These are phyloP conservation scores for Corvus hawaiiensis DNA, from an alignment of 2,113 vertebrate species.

Conservation along the genomic window DNA sequence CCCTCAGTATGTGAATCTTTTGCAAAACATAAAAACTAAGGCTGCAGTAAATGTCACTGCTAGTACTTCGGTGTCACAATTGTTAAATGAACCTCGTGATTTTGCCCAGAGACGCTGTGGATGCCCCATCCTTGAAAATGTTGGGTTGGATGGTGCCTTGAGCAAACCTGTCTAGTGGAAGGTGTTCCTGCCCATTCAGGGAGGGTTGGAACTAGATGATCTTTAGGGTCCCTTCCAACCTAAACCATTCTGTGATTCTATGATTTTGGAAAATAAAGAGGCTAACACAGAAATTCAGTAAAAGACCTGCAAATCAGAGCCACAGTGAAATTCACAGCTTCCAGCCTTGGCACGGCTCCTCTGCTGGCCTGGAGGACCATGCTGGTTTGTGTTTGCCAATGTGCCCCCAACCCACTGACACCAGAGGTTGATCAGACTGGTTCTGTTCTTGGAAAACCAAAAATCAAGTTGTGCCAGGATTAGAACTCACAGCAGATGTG, in stretches of 20 bases:
- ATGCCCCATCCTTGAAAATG: not conserved
- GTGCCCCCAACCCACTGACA: fast-evolving
- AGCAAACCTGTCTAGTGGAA: fast-evolving
- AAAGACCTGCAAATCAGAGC: not conserved
- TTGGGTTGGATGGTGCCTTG: not conserved
- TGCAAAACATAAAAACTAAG: not conserved
- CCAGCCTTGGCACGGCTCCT: not conserved
- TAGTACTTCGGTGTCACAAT: not conserved
- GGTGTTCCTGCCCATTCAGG: not conserved
- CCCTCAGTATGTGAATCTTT: not conserved
- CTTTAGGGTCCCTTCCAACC: not conserved
- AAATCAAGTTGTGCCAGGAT: not conserved
- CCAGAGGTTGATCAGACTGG: not conserved
- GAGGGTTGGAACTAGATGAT: not conserved
- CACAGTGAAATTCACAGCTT: not conserved
- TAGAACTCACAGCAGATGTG: not conserved
- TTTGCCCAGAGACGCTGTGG: not conserved
- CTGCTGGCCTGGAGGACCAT: not conserved
- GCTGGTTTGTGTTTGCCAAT: fast-evolving
- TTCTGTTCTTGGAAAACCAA: not conserved
- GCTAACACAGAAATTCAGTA: not conserved
- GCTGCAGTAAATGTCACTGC: not conserved
- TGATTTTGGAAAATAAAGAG: not conserved
- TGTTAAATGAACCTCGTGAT: not conserved
- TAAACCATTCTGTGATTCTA: not conserved